Evolutionary conservation across 1,140 invertebrate genomes (phyloP), one percentile per base, ranked within the genome.

Genomic region (Calephelis virginiensis): DNA sequence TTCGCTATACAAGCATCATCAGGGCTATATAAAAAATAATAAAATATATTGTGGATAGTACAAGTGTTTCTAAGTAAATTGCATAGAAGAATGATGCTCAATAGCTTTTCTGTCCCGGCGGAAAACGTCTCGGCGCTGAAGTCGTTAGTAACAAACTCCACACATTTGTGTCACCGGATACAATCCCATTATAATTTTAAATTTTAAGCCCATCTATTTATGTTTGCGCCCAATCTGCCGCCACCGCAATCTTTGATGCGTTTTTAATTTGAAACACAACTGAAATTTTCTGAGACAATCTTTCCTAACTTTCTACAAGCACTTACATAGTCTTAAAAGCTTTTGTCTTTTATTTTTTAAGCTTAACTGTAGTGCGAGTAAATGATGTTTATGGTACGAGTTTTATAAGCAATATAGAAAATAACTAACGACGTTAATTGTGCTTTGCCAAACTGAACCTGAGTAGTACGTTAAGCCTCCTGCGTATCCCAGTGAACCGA

Each of bases 81-180:
- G n/a, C n/a, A n/a, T 28, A 28, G 28, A 28, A 28, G 28, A 12
- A 17, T 4, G 8, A 48, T 67, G 13, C 79, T 88, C 84, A 71
- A 86, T 50, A 6, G 38, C 69, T 64, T 60, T 59, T 9, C 69
- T 85, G 74, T 82, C 8, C 78, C 6, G 14, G 64, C 68, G 75
- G 76, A 76, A 77, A 81, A 79, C 81, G 80, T 85, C 85, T 85
- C 82, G 69, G 71, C 74, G 78, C 82, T 80, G 79, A 90, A 91
- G 88, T 91, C 88, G 88, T 91, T 91, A 89, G 88, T 83, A 91
- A 89, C 88, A 91, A 91, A 91, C 86, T 91, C 88, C 82, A 85
- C 86, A 91, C 88, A 91, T 91, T 90, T 91, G 83, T 89, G 88
- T 91, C 88, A 91, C 88, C 88, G 86, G 88, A 91, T 89, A 91